A percentile compares a stretch with the other conserved stretches of the same genome.
phyloP scores from a whole-genome alignment of 2,113 vertebrate genomes.

The Haemorhous mexicanus region DNA sequence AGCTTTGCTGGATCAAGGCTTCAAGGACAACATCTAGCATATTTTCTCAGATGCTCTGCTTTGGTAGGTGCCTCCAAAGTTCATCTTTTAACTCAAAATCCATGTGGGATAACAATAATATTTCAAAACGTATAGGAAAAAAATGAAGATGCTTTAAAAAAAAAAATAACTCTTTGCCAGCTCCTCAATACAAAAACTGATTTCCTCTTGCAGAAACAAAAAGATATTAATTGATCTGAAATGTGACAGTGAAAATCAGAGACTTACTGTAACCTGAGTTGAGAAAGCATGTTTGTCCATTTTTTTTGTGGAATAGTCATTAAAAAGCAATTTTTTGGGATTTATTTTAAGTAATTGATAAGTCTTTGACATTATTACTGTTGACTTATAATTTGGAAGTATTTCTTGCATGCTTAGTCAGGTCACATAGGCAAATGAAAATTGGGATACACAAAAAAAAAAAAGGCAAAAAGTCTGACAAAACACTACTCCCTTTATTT shows the following conservation, averaged over 20 bases:
- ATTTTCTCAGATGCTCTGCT: not conserved
- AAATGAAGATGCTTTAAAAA: accelerated
- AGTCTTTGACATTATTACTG: not conserved
- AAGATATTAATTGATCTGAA: not conserved
- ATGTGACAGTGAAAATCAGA: not conserved
- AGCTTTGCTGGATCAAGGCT: not conserved
- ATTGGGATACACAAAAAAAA: not conserved
- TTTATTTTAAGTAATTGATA: not conserved
- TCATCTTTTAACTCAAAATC: not conserved
- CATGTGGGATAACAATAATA: not conserved
- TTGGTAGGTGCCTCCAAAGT: not conserved
- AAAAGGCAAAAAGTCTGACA: not conserved
- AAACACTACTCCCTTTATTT: not conserved
- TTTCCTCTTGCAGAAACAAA: not conserved
- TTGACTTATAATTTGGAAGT: not conserved
- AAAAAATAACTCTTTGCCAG: not conserved
- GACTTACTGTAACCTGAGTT: not conserved
- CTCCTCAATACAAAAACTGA: not conserved
- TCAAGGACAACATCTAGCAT: not conserved
- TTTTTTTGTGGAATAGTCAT: not conserved
- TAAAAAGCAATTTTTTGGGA: not conserved
- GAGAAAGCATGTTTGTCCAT: not conserved
- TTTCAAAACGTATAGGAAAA: not conserved
- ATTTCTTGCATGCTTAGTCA: not conserved
- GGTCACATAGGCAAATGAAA: not conserved